Percentiles rank a stretch among this genome's conserved stretches.
These are phyloP conservation scores for Ophion costatus DNA, from an alignment of 2,888 invertebrate species.

Conservation along the genomic window DNA sequence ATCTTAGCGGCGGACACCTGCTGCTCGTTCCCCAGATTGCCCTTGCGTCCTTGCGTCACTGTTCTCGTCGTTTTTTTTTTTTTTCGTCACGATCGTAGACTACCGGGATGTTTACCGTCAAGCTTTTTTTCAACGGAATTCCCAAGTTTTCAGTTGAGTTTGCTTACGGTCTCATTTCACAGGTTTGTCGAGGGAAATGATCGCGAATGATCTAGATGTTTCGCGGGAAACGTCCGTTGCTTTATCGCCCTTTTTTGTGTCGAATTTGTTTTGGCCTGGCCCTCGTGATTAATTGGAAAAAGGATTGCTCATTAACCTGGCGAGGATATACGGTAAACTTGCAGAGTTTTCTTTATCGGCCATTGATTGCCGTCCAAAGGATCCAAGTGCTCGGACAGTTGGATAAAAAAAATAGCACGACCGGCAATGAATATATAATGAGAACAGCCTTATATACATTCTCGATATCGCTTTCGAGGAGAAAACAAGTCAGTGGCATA, in stretches of 20 bases:
- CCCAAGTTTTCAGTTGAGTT: no score
- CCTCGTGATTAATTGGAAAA: no score
- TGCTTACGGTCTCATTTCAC: no score
- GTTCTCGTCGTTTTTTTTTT: slow-evolving; percentile 21
- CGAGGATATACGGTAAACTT: background rate
- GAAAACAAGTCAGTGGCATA: slow-evolving; percentile 10
- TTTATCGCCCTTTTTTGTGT: no score
- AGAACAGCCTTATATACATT: background rate
- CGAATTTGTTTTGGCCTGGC: no score
- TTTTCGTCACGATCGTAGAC: background rate
- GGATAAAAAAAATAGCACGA: background rate
- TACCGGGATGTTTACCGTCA: no score
- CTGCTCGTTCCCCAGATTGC: slow-evolving; percentile 31
- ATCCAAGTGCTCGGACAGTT: background rate
- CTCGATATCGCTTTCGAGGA: background rate
- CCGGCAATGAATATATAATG: background rate
- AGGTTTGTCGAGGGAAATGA: no score
- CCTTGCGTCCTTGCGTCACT: background rate
- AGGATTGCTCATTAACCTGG: slow-evolving; percentile 27
- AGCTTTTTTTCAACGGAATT: background rate
- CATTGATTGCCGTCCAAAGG: background rate
- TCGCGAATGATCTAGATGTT: no score
- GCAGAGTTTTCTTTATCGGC: background rate
- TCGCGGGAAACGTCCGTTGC: no score
- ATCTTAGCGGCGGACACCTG: slow-evolving; percentile 56